Evolutionary conservation across 2,888 invertebrate species (phyloP), one percentile per base, ranked within the genome.

Genomic region (Mesochorus sp.): DNA sequence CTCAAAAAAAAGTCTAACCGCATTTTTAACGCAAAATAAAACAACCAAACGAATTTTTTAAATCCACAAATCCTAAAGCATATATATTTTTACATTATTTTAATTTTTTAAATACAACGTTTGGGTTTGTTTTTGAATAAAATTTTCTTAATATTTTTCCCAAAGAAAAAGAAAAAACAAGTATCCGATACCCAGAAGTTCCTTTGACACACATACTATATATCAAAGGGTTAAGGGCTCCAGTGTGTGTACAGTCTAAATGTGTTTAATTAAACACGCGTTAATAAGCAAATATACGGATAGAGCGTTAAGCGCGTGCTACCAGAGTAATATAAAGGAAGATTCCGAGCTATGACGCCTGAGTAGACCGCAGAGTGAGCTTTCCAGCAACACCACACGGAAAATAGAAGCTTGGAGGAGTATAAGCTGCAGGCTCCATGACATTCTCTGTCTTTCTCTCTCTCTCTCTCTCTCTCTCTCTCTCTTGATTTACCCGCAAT

Each of bases 381-480:
- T 53, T 55, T 28, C 53, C 39, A 66, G 66, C 31, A 19, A 26
- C 19, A 53, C 34, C 39, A 37, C 8, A 76, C 80, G 80, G 83
- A 81, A 79, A 53, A 53, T 53, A 10, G 51, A 39, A 67, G 68
- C 57, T 59, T 19, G 8, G 34, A 57, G 57, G 75, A 57, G 31
- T 59, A n/a, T n/a, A 31, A 67, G 39, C 66, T 28, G 47, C 67
- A 66, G 59, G 59, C 74, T 49, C 12, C 57, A 57, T 74, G 81
- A 80, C 57, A 19, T 55, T 47, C 59, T 39, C 37, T 42, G 75
- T 61, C 49, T 37, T 44, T 57, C 53, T 47, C 44, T 31, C 31
- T 10, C 47, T 51, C 39, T 31, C 39, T 49, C 34, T 28, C 47
- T 67, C 53, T 67, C 68, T 42, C 44, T 39, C 57, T 39, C 51